These are phyloP conservation scores for Sphaerodactylus townsendi DNA, from an alignment of 2,113 vertebrate species.

Conservation along the genomic window DNA sequence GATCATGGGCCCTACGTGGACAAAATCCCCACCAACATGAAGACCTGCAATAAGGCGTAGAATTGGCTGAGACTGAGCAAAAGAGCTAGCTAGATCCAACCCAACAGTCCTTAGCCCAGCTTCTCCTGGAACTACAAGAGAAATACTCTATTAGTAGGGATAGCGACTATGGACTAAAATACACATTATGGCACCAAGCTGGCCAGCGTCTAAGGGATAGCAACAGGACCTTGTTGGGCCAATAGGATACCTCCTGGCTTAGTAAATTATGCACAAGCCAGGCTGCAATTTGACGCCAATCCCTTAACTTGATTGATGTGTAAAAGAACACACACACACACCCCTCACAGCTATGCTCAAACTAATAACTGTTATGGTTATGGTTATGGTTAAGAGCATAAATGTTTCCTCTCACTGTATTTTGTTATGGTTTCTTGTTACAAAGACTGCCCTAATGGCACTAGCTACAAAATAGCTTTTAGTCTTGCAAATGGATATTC, in stretches of 20 bases:
- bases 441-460: conserved; percentile 15
- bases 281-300: neutral
- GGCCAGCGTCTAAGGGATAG: neutral
- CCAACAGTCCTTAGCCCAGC: neutral
- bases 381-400: neutral
- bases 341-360: neutral
- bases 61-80: too few relatives aligned
- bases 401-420: neutral
- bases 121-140: neutral
- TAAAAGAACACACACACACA: neutral
- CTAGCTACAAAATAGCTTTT: conserved; percentile 34
- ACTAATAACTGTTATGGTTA: neutral
- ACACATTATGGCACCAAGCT: neutral
- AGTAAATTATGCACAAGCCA: neutral
- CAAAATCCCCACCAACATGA: too few relatives aligned
- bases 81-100: too few relatives aligned
- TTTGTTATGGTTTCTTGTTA: neutral
- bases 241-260: neutral
- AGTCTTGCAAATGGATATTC: conserved; percentile 1
- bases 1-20: too few relatives aligned
- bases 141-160: neutral
- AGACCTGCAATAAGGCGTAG: too few relatives aligned
- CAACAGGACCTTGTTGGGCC: neutral
- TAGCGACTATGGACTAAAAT: neutral
- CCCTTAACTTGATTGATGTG: neutral